These are phyloP conservation scores for Drosophila burlai DNA, from an alignment of 1,140 invertebrate genomes.

Conservation along the genomic window DNA sequence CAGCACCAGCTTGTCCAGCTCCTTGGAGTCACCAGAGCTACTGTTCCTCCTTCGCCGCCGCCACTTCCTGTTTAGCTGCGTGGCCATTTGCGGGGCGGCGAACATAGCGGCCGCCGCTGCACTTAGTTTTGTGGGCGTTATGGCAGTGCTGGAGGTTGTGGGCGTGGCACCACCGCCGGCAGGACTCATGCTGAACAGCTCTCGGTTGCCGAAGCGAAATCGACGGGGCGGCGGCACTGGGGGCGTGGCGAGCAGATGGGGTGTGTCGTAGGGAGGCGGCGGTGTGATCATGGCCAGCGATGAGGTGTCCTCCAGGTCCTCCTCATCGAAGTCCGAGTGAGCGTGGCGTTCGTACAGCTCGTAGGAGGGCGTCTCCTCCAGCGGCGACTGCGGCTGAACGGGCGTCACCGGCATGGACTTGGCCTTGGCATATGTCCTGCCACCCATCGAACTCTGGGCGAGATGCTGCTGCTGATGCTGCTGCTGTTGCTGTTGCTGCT, in stretches of 20 bases:
- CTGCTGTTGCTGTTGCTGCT: neutral
- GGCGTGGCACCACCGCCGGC: slow-evolving; percentile 42
- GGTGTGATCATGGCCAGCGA: slow-evolving; percentile 83
- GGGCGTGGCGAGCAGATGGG: slow-evolving; percentile 36
- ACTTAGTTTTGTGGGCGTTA: slow-evolving; percentile 79
- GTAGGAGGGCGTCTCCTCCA: slow-evolving; percentile 68
- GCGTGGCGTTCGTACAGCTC: slow-evolving; percentile 64
- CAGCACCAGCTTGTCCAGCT: slow-evolving; percentile 81
- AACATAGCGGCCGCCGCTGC: slow-evolving; percentile 78
- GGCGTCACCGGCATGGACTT: slow-evolving; percentile 83
- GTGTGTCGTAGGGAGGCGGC: slow-evolving; percentile 80
- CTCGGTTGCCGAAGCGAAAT: slow-evolving; percentile 78
- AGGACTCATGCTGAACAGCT: slow-evolving; percentile 79
- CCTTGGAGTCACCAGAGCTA: slow-evolving; percentile 82
- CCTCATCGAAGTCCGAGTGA: slow-evolving; percentile 42
- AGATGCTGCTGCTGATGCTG: slow-evolving; percentile 1
- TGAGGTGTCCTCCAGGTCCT: slow-evolving; percentile 66
- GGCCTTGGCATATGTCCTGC: slow-evolving; percentile 67
- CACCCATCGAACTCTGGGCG: slow-evolving; percentile 24
- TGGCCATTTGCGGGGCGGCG: slow-evolving; percentile 75
- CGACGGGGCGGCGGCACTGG: slow-evolving; percentile 69
- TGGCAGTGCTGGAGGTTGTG: slow-evolving; percentile 65
- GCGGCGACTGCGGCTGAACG: slow-evolving; percentile 74
- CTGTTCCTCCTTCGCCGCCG: slow-evolving; percentile 78
- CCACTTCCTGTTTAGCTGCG: slow-evolving; percentile 78